A percentile compares a stretch with the other conserved stretches of the same genome.
phyloP scores from a whole-genome alignment of 2,797 vertebrate genomes.

The Moxostoma hubbsi region DNA sequence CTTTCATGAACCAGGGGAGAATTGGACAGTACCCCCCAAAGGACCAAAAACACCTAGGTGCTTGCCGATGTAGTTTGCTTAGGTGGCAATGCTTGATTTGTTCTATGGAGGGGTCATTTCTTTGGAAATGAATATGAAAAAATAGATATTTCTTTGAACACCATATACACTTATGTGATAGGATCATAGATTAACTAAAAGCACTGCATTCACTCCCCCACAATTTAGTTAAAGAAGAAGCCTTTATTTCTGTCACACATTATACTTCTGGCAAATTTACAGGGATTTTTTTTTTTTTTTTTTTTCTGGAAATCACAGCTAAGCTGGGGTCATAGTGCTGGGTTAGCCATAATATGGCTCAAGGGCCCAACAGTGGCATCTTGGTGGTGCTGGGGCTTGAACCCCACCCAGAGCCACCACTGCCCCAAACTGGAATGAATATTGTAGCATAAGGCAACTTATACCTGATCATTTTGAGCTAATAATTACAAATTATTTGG shows the following conservation, averaged over 20 bases:
- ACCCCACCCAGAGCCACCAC: too few relatives aligned
- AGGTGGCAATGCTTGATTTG: conserved; percentile 22
- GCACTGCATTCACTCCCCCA: conserved; percentile 11
- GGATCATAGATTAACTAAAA: conserved; percentile 6
- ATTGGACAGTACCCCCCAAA: not conserved
- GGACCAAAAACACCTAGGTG: not conserved
- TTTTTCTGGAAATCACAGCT: too few relatives aligned
- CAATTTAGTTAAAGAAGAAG: conserved; percentile 24
- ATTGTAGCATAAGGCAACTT: conserved; percentile 58
- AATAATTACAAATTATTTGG: conserved; percentile 60
- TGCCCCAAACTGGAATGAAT: conserved; percentile 35
- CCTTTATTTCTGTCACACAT: too few relatives aligned
- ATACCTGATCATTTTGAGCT: conserved; percentile 58
- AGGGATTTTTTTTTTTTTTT: too few relatives aligned
- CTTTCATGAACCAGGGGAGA: conserved; percentile 41
- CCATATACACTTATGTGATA: conserved; percentile 6
- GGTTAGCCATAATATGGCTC: too few relatives aligned
- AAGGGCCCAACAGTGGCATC: too few relatives aligned
- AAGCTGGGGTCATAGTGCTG: too few relatives aligned
- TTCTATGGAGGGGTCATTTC: conserved; percentile 37
- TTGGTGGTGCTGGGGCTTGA: too few relatives aligned
- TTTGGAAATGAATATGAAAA: conserved; percentile 27
- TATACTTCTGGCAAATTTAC: too few relatives aligned
- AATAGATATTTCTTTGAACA: conserved; percentile 8
- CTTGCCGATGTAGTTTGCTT: conserved; percentile 44